These are phyloP conservation scores for Empis livida DNA, from an alignment of 2,888 invertebrate species.

Conservation along the genomic window DNA sequence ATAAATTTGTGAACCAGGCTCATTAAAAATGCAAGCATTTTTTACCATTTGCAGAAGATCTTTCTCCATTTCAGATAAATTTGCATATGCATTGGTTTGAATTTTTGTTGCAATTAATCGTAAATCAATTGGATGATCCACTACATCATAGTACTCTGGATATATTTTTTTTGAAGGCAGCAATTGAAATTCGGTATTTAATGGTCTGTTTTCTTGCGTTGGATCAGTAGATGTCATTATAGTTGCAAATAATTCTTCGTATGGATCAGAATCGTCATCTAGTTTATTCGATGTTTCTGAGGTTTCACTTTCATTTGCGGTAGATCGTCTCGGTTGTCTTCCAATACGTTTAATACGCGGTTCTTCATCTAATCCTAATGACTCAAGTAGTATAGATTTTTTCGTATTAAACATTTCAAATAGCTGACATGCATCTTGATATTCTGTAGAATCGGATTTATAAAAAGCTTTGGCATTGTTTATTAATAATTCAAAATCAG, in stretches of 20 bases:
- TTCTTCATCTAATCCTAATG: slow-evolving; percentile 29
- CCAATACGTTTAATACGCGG: slow-evolving; percentile 26
- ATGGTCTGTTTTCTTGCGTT: slow-evolving; percentile 53
- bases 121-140: slow-evolving; percentile 88
- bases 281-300: slow-evolving; percentile 58
- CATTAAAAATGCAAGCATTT: slow-evolving; percentile 93
- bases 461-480: slow-evolving; percentile 94
- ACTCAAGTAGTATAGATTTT: slow-evolving; percentile 29
- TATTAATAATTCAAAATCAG: slow-evolving; percentile 82
- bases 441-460: slow-evolving; percentile 71
- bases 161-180: slow-evolving; percentile 86
- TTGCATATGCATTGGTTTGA: slow-evolving; percentile 67
- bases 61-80: slow-evolving; percentile 70
- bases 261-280: slow-evolving; percentile 61
- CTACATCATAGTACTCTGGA: slow-evolving; percentile 90
- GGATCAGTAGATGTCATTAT: slow-evolving; percentile 75
- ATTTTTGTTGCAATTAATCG: slow-evolving; percentile 87
- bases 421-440: slow-evolving; percentile 77
- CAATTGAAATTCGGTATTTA: slow-evolving; percentile 80
- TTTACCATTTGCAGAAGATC: slow-evolving; percentile 83
- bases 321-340: slow-evolving; percentile 27
- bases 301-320: slow-evolving; percentile 41
- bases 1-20: slow-evolving; percentile 91
- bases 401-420: slow-evolving; percentile 65
- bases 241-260: slow-evolving; percentile 80